Conservation (phyloP, 2,888 invertebrate species). For the Drosophila mimetica region DNA sequence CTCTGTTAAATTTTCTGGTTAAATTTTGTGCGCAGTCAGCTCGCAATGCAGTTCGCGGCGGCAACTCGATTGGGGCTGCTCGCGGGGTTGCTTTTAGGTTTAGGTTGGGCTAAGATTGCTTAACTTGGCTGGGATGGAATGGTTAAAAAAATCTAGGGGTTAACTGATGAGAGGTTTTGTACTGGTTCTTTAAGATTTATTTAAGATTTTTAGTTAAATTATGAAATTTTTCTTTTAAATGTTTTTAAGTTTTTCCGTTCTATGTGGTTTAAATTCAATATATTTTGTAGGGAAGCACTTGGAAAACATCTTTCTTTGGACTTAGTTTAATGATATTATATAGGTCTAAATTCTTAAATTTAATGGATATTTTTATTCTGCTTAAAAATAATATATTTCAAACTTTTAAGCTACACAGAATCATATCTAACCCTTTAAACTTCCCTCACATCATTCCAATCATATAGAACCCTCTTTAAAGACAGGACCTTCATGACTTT, state of each 20-base stretch:
- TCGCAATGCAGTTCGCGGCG: slow-evolving; percentile 45
- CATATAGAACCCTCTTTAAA: not conserved
- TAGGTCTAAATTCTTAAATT: too few relatives aligned
- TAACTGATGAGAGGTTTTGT: not conserved
- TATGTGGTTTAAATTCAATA: too few relatives aligned
- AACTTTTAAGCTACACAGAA: too few relatives aligned
- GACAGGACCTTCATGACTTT: slow-evolving; percentile 7
- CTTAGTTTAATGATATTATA: too few relatives aligned
- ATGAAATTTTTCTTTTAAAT: not conserved
- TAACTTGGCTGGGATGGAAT: slow-evolving; percentile 3
- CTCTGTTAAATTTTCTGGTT: slow-evolving; percentile 73
- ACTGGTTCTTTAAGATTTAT: not conserved
- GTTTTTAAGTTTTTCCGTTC: not conserved
- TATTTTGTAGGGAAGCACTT: not conserved
- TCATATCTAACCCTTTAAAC: too few relatives aligned
- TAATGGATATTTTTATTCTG: too few relatives aligned
- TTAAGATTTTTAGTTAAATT: too few relatives aligned
- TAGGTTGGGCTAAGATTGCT: not conserved
- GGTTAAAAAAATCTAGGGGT: slow-evolving; percentile 12
- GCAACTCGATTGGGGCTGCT: slow-evolving; percentile 21
- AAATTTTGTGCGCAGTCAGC: slow-evolving; percentile 72
- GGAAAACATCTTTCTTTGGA: too few relatives aligned
- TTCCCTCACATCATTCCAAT: too few relatives aligned
- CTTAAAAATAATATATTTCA: too few relatives aligned
- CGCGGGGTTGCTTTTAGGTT: slow-evolving; percentile 13